Percentiles rank a stretch among this genome's conserved stretches.
Evolutionary conservation across 2,797 vertebrate genomes (phyloP).

Genomic region (Eupleurogrammus muticus): DNA sequence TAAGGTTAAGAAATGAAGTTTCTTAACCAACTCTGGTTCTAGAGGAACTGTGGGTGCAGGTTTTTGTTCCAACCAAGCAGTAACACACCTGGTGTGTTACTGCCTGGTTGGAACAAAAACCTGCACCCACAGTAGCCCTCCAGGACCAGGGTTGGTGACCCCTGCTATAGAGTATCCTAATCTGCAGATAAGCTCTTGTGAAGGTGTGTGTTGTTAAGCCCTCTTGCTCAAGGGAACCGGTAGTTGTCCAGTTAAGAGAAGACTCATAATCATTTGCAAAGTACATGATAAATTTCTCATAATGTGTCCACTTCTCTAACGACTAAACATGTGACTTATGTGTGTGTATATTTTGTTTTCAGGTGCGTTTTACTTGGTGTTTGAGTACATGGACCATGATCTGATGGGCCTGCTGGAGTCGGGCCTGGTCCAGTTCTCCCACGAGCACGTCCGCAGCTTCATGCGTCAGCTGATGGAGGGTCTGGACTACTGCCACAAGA

Average conservation of each 20-base stretch:
- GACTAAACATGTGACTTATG: not conserved
- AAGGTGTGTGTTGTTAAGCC: not conserved
- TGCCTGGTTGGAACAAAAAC: no score
- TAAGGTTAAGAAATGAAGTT: no score
- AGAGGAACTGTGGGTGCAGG: no score
- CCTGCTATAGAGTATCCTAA: not conserved
- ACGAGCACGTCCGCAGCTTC: slow-evolving; percentile 97
- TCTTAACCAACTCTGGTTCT: no score
- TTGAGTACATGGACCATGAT: slow-evolving; percentile 99
- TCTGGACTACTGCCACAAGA: slow-evolving; percentile 98
- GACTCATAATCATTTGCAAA: not conserved
- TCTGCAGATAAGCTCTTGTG: not conserved
- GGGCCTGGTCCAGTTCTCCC: slow-evolving; percentile 97
- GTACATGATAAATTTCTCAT: not conserved
- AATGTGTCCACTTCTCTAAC: not conserved
- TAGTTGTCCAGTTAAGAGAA: no score
- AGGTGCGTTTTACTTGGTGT: slow-evolving; percentile 99
- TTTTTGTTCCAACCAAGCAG: no score
- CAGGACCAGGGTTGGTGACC: no score
- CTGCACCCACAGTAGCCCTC: no score
- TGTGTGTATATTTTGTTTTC: not conserved
- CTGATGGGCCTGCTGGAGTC: slow-evolving; percentile 99
- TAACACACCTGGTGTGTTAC: no score
- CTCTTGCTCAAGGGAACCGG: no score
- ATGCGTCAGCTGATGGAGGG: slow-evolving; percentile 99